Conservation (phyloP, 2,113 vertebrate genomes). For the Tauraco erythrolophus region DNA sequence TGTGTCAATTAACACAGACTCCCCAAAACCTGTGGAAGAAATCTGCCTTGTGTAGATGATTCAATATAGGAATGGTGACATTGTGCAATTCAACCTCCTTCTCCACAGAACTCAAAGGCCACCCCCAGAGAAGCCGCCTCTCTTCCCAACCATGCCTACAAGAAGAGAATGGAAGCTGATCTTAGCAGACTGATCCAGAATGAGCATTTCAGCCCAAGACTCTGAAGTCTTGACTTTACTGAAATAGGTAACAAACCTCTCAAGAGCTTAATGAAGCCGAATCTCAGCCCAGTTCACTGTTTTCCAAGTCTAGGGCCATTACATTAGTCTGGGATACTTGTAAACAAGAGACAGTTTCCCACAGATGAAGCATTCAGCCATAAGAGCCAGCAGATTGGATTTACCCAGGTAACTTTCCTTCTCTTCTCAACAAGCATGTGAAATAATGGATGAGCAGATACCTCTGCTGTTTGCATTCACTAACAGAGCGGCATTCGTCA, state of each 20-base stretch:
- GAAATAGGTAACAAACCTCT: not conserved
- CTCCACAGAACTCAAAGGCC: not conserved
- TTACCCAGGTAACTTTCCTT: not conserved
- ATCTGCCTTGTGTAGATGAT: not conserved
- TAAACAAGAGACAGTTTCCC: not conserved
- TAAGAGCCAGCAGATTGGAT: not conserved
- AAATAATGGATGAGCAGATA: not conserved
- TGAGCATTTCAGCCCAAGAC: not conserved
- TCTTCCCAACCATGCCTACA: accelerated
- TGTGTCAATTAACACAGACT: not conserved
- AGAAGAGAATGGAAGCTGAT: not conserved
- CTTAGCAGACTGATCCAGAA: not conserved
- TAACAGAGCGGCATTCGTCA: not conserved
- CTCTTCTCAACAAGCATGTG: not conserved
- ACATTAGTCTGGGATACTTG: not conserved
- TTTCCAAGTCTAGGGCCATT: not conserved
- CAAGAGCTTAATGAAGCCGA: not conserved
- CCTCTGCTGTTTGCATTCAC: not conserved
- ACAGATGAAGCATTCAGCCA: not conserved
- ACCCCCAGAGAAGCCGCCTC: not conserved
- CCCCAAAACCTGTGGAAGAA: not conserved
- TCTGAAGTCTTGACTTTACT: accelerated
- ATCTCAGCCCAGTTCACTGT: not conserved
- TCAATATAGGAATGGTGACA: accelerated
- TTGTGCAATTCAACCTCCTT: not conserved